These are phyloP conservation scores for Diprion similis DNA, from an alignment of 1,140 invertebrate species.

Conservation along the genomic window DNA sequence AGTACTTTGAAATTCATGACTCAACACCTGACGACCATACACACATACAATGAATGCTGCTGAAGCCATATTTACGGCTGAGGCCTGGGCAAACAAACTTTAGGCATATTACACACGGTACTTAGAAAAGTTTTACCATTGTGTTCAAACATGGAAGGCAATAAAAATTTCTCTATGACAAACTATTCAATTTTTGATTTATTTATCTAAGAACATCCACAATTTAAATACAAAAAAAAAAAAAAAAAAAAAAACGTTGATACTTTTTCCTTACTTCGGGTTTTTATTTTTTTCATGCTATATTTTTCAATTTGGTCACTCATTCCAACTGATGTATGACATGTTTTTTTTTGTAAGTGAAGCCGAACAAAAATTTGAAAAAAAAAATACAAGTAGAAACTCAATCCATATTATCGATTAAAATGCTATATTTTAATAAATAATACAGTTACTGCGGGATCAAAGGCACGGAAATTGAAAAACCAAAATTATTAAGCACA, in stretches of 20 bases:
- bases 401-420: constrained; percentile 31
- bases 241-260: constrained; percentile 34
- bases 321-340: too few relatives aligned
- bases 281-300: too few relatives aligned
- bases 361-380: constrained; percentile 6
- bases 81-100: too few relatives aligned
- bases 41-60: too few relatives aligned
- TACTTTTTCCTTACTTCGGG: constrained; percentile 20
- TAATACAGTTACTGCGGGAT: constrained; percentile 49
- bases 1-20: too few relatives aligned
- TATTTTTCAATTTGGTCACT: too few relatives aligned
- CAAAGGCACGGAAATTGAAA: constrained; percentile 55
- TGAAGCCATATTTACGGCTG: too few relatives aligned
- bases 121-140: too few relatives aligned
- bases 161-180: neutral
- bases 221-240: constrained; percentile 23
- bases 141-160: neutral
- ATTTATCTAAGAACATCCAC: constrained; percentile 1
- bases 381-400: constrained; percentile 34
- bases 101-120: too few relatives aligned
- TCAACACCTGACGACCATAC: too few relatives aligned
- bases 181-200: neutral
- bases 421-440: constrained; percentile 42
- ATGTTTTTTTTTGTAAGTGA: neutral
- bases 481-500: constrained; percentile 25